Evolutionary conservation across 2,797 vertebrate genomes (phyloP).

Genomic region (Steatocranus sp.): DNA sequence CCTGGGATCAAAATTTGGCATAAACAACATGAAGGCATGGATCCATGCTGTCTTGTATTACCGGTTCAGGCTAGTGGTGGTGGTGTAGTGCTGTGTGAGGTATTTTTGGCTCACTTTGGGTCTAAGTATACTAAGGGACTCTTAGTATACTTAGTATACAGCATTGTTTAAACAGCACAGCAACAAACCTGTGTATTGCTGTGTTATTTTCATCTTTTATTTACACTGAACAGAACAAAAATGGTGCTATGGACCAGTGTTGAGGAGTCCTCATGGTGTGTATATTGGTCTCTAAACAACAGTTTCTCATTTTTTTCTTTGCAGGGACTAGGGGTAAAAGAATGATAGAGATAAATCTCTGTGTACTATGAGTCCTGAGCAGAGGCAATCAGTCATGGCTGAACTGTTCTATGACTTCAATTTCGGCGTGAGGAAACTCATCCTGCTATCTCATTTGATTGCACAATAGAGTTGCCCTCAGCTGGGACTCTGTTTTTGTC

Average conservation of each 20-base stretch:
- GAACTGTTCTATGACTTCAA: slow-evolving; percentile 54
- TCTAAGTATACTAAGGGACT: neutral
- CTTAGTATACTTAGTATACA: neutral
- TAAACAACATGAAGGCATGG: neutral
- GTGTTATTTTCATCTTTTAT: neutral
- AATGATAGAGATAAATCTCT: slow-evolving; percentile 30
- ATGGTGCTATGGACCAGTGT: neutral
- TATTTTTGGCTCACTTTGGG: neutral
- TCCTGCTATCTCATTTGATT: slow-evolving; percentile 51
- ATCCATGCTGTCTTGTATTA: neutral
- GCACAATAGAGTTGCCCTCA: slow-evolving; percentile 37
- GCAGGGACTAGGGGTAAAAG: neutral
- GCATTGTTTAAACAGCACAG: neutral
- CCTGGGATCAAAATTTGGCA: neutral
- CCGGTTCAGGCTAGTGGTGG: neutral
- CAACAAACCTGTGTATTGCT: neutral
- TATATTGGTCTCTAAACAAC: neutral
- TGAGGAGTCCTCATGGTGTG: neutral
- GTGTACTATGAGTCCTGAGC: slow-evolving; percentile 20
- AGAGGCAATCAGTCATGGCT: slow-evolving; percentile 60
- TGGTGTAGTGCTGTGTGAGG: neutral
- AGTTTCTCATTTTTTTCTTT: slow-evolving; percentile 1
- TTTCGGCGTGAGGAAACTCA: slow-evolving; percentile 46
- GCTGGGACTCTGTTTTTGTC: slow-evolving; percentile 5
- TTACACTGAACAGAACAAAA: neutral